Percentiles rank a stretch among this genome's conserved stretches.
phyloP scores from a whole-genome alignment of 2,797 vertebrate species.

The Clarias laeviceps region DNA sequence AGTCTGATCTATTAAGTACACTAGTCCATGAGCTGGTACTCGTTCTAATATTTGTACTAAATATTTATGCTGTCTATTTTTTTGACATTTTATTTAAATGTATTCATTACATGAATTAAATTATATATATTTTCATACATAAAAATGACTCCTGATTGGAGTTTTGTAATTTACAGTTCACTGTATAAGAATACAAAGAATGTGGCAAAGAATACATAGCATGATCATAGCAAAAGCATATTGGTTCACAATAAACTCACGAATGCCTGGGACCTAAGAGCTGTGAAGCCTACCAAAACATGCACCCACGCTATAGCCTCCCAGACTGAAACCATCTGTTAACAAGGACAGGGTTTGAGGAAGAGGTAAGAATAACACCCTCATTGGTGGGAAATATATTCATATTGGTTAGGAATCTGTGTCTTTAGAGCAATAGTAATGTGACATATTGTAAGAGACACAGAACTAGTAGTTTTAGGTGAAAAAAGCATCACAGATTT shows the following conservation, averaged over 20 bases:
- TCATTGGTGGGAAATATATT: neutral
- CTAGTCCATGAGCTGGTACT: neutral
- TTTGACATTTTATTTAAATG: neutral
- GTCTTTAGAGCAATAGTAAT: neutral
- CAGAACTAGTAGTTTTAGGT: slow-evolving; percentile 6
- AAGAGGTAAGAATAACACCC: slow-evolving; percentile 1
- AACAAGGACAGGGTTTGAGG: neutral
- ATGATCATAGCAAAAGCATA: slow-evolving; percentile 16
- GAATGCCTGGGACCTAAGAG: slow-evolving; percentile 26
- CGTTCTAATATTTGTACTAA: neutral
- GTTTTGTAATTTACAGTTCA: neutral
- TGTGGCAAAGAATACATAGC: neutral
- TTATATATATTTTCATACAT: neutral
- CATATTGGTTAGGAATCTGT: slow-evolving; percentile 3
- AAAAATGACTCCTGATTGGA: neutral
- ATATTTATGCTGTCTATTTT: neutral
- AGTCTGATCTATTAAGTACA: slow-evolving; percentile 4
- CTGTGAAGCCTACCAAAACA: slow-evolving; percentile 32
- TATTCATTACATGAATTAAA: neutral
- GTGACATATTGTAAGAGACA: slow-evolving; percentile 1
- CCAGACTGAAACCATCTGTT: slow-evolving; percentile 55
- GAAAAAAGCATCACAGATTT: neutral
- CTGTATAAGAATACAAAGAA: neutral
- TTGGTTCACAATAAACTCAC: slow-evolving; percentile 35
- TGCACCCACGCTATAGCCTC: slow-evolving; percentile 53